Base-by-base conservation (phyloP, 30 jellyfish, hydroid and myxozoan genomes). In the Hydractinia symbiolongicarpus region DNA sequence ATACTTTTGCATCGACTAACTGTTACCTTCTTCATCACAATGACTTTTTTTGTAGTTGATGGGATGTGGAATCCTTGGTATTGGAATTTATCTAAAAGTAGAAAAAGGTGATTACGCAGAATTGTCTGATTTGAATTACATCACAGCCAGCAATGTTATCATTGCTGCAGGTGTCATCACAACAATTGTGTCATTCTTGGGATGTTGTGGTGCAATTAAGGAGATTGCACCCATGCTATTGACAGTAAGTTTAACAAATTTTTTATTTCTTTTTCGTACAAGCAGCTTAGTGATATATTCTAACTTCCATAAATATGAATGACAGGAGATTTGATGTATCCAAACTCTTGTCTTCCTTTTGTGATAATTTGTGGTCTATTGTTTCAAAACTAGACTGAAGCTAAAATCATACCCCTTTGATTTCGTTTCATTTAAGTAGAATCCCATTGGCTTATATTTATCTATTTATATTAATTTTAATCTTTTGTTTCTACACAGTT, bases 141-240 rank as follows among this genome's bases (percentile, higher is more conserved):
- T 84, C n/a, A 84, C 97, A 50, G 97, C 97, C 40, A 67, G 95
- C 21, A 89, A 84, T 67, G 74, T 89, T 58, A 93, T 93, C 68
- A 89, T 89, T 67, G 97, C 93, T 19, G 93, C 92, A 61, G 97
- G 97, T 50, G 93, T 74, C 7, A 73, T 89, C 67, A 85, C 85
- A 20, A 86, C 85, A 11, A 44, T 89, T 68, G 86, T 89, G 8
- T 84, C 97, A 62, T 84, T 89, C 86, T 86, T 89, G 60, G 97
- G 97, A 19, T 88, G 94, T 75, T 90, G 88, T 84, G 97, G 97
- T 19, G 89, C 97, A n/a, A 77, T 89, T 84, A 89, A 84, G 68
- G 97, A 85, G 79, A 84, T 77, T 81, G 79, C 66, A 72, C 7
- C 89, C 53, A 72, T 89, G 97, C 84, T 89, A 20, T 81, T 89